Percentiles rank a stretch among this genome's conserved stretches.
phyloP scores from a whole-genome alignment of 2,113 vertebrate genomes.

The Psophia crepitans region DNA sequence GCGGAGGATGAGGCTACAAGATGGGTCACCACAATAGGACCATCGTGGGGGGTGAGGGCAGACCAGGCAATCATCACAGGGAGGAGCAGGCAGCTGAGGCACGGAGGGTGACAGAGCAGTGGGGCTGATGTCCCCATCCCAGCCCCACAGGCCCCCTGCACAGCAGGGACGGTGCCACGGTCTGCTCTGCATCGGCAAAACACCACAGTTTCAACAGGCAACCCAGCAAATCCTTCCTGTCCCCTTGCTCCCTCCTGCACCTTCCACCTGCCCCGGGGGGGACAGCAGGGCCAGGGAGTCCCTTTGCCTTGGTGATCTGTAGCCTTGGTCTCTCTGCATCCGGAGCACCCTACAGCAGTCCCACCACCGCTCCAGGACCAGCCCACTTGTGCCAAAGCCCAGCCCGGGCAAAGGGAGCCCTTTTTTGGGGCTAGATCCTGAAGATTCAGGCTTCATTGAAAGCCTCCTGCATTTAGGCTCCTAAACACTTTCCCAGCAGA shows the following conservation, averaged over 20 bases:
- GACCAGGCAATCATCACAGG: not conserved
- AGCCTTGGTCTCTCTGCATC: not conserved
- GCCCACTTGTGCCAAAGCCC: not conserved
- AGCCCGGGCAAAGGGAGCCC: not conserved
- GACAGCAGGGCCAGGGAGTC: not conserved
- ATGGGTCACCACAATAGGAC: not conserved
- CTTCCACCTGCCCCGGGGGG: not conserved
- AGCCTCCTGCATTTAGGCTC: not conserved
- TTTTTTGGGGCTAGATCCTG: not conserved
- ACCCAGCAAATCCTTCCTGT: not conserved
- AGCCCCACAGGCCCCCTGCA: not conserved
- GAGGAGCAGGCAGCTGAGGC: not conserved
- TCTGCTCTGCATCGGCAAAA: not conserved
- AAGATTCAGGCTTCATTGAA: not conserved
- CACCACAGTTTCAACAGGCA: not conserved
- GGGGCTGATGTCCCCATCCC: not conserved
- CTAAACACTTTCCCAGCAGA: not conserved
- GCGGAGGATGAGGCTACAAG: not conserved
- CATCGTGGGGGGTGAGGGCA: fast-evolving
- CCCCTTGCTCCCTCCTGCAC: not conserved
- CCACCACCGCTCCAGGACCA: not conserved
- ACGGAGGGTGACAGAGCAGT: not conserved
- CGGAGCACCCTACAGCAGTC: not conserved
- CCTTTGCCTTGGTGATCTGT: not conserved
- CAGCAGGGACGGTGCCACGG: fast-evolving